Evolutionary conservation across 2,888 invertebrate genomes (phyloP), one percentile per base, ranked within the genome.

Genomic region (Zaprionus bogoriensis): DNA sequence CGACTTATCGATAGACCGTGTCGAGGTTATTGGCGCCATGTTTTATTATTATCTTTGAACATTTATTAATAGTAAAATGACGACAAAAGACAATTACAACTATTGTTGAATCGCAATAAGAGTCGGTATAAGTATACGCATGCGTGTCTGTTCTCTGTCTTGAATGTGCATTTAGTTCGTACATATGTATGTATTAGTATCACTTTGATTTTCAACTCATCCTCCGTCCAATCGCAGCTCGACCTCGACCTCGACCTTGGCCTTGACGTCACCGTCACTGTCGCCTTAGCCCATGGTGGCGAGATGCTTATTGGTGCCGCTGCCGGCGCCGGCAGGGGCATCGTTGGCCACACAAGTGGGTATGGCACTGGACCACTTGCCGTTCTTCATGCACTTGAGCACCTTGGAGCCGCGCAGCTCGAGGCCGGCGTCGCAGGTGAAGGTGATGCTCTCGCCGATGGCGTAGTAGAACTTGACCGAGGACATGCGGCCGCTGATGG

Each of bases 391-490:
- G 90, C 97, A 97, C 84, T 95, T 93, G 50, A 96, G 90, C 93
- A 95, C 95, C 4, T 95, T 93, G 0, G 96, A 95, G 27, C 97
- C 97, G 55, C 94, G 93, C 46, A 97, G 92, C 62, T 93, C 92
- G 63, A 96, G 92, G 0, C 95, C 95, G 1, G 95, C 94, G 81
- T 95, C 95, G 89, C 97, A 97, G 4, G 95, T 95, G 88, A 96
- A 97, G 2, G 95, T 95, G 53, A 97, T 95, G 22, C 95, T 95
- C 89, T 96, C 96, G 0, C 96, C 96, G 67, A 96, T 95, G 88
- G 95, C 95, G 91, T 97, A 97, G 91, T 95, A 96, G 91, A 96
- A 97, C 91, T 96, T 96, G 12, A 96, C 96, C 0, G 95, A 94
- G 0, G 96, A 96, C 95, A 96, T 96, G 39, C 95, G 93, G 0